Percentiles rank a stretch among this genome's conserved stretches.
Conservation (phyloP, 2,888 invertebrate species). For the Scaptomyza caliginosa region DNA sequence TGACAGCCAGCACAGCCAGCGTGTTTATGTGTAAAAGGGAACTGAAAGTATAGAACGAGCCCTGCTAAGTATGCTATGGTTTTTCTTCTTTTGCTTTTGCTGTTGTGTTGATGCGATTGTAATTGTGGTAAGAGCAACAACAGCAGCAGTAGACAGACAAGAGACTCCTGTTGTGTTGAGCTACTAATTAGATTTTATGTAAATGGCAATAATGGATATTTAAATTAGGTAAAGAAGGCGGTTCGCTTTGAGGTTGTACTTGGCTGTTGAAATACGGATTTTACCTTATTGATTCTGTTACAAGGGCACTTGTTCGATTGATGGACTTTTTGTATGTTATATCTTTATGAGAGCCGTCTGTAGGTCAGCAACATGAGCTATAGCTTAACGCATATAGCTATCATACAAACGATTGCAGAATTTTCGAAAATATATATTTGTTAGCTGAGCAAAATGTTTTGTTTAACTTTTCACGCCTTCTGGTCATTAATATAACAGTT, state of each 20-base stretch:
- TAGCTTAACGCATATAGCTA: too few species aligned
- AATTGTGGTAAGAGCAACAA: slow-evolving; percentile 6
- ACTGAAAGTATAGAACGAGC: slow-evolving; percentile 5
- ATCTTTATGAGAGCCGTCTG: not conserved
- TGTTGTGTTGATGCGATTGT: slow-evolving; percentile 35
- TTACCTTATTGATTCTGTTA: not conserved
- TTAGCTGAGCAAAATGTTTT: not conserved
- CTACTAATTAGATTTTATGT: slow-evolving; percentile 64
- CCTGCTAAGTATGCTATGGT: slow-evolving; percentile 49
- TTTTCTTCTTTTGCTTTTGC: slow-evolving; percentile 7
- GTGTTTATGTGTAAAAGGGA: not conserved
- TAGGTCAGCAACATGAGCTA: too few species aligned
- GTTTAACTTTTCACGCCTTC: not conserved
- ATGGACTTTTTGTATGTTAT: not conserved
- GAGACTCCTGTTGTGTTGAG: slow-evolving; percentile 35
- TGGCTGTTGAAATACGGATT: not conserved
- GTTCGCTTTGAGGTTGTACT: not conserved
- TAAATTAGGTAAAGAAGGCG: slow-evolving; percentile 28
- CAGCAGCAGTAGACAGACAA: not conserved
- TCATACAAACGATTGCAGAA: too few species aligned
- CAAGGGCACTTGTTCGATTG: not conserved
- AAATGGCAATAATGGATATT: slow-evolving; percentile 59
- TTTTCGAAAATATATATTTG: too few species aligned
- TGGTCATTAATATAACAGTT: not conserved
- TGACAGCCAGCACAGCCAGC: slow-evolving; percentile 35